A percentile compares a stretch with the other conserved stretches of the same genome.
These are phyloP conservation scores for Ricordea florida DNA, from an alignment of 92 coral and sea anemone genomes.

Conservation along the genomic window DNA sequence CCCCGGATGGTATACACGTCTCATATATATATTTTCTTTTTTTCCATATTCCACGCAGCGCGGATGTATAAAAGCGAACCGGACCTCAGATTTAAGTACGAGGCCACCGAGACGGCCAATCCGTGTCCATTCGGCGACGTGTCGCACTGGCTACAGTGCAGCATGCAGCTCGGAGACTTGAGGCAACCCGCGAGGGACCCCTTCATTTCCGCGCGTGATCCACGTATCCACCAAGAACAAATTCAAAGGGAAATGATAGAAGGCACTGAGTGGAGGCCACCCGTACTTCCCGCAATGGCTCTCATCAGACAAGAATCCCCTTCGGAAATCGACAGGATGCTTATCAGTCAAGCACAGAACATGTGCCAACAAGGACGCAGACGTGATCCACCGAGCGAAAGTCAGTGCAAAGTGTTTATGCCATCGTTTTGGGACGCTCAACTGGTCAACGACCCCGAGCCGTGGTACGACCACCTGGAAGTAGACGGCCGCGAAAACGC, in stretches of 20 bases:
- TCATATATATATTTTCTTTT: background rate
- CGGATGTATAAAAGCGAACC: conserved; percentile 75
- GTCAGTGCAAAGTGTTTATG: conserved; percentile 42
- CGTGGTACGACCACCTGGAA: conserved; percentile 23
- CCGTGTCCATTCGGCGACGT: conserved; percentile 29
- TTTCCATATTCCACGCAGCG: conserved; percentile 33
- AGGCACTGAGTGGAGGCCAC: conserved; percentile 31
- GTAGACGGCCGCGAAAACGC: background rate
- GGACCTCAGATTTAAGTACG: conserved; percentile 63
- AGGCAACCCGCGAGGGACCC: conserved; percentile 37
- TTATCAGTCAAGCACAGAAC: conserved; percentile 25
- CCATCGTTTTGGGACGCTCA: conserved; percentile 33
- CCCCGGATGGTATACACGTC: background rate
- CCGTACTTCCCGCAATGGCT: conserved; percentile 41
- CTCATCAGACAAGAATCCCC: conserved; percentile 11
- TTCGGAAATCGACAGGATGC: conserved; percentile 23
- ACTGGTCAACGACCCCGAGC: conserved; percentile 30
- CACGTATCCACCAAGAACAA: conserved; percentile 19
- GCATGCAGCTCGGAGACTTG: conserved; percentile 64
- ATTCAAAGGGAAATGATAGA: too few relatives aligned
- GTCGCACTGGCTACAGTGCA: conserved; percentile 66
- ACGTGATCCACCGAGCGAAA: conserved; percentile 20
- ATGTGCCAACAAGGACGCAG: conserved; percentile 16
- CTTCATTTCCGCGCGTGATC: conserved; percentile 41
- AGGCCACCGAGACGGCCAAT: conserved; percentile 5